Percentiles rank a stretch among this genome's conserved stretches.
Conservation (phyloP, 2,888 invertebrate genomes). For the Tuberolachnus salignus region DNA sequence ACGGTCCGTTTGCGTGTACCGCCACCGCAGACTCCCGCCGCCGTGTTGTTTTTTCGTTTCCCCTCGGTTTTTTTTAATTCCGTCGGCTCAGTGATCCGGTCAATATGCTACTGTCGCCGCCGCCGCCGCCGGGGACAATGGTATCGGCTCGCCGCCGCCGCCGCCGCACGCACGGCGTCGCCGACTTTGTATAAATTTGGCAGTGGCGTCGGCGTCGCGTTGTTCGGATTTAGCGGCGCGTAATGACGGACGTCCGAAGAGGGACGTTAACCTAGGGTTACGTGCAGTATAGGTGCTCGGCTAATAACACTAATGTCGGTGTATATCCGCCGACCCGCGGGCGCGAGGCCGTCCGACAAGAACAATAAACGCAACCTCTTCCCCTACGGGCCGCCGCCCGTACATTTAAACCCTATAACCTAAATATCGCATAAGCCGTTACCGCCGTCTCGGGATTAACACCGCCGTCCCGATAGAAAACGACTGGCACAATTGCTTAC, state of each 20-base stretch:
- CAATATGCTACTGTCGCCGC: conserved; percentile 48
- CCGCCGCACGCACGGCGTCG: background rate
- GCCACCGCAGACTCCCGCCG: conserved; percentile 3
- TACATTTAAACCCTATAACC: too few species aligned
- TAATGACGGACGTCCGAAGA: conserved; percentile 4
- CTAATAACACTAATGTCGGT: too few species aligned
- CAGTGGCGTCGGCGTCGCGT: conserved; percentile 42
- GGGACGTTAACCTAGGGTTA: too few species aligned
- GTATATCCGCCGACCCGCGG: background rate
- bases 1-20: conserved; percentile 32
- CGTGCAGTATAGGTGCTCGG: too few species aligned
- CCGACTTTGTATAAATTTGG: too few species aligned
- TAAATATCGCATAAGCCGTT: too few species aligned
- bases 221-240: conserved; percentile 52
- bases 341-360: background rate
- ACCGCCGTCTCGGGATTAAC: too few species aligned
- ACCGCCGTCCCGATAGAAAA: too few species aligned
- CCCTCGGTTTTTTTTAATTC: conserved; percentile 14
- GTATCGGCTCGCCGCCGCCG: background rate
- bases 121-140: conserved; percentile 22
- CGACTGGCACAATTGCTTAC: too few species aligned
- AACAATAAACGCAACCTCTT: too few species aligned
- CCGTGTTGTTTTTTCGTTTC: conserved; percentile 23
- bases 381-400: too few species aligned
- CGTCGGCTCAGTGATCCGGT: conserved; percentile 49